phyloP scores from a whole-genome alignment of 2,888 invertebrate genomes.

The Agonopterix subpropinquella region DNA sequence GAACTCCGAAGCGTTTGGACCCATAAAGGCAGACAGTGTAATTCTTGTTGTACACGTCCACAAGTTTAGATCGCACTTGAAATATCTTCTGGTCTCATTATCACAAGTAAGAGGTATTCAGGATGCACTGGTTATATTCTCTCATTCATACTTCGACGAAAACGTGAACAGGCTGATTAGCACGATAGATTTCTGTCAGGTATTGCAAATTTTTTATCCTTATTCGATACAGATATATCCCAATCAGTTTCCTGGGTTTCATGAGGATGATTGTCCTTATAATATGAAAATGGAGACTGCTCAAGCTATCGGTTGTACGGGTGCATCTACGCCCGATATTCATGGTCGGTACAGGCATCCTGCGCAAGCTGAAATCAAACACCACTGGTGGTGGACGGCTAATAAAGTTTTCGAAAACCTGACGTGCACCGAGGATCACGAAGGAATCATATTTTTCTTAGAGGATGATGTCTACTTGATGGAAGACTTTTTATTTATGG shows the following conservation, averaged over 20 bases:
- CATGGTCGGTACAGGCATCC: constrained; percentile 37
- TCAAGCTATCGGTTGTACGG: constrained; percentile 28
- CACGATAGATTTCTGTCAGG: constrained; percentile 41
- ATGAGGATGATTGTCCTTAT: constrained; percentile 27
- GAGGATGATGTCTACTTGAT: constrained; percentile 35
- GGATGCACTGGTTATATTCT: constrained; percentile 40
- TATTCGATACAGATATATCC: constrained; percentile 38
- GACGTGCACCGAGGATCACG: constrained; percentile 19
- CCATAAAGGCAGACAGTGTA: constrained; percentile 25
- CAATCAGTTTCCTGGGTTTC: constrained; percentile 33
- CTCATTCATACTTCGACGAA: constrained; percentile 38
- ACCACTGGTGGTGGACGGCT: constrained; percentile 56
- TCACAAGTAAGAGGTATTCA: constrained; percentile 36
- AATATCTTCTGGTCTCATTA: constrained; percentile 36
- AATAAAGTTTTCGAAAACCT: constrained; percentile 43
- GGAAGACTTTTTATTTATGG: constrained; percentile 45
- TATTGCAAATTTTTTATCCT: constrained; percentile 47
- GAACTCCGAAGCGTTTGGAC: constrained; percentile 31
- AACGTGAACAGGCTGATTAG: constrained; percentile 28
- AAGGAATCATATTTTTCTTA: constrained; percentile 36
- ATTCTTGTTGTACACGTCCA: constrained; percentile 37
- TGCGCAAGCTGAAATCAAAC: constrained; percentile 30
- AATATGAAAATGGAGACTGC: constrained; percentile 22
- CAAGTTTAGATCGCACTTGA: constrained; percentile 26
- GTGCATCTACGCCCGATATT: constrained; percentile 30